These are phyloP conservation scores for Malaclemys terrapin DNA, from an alignment of 2,113 vertebrate genomes.

Conservation along the genomic window DNA sequence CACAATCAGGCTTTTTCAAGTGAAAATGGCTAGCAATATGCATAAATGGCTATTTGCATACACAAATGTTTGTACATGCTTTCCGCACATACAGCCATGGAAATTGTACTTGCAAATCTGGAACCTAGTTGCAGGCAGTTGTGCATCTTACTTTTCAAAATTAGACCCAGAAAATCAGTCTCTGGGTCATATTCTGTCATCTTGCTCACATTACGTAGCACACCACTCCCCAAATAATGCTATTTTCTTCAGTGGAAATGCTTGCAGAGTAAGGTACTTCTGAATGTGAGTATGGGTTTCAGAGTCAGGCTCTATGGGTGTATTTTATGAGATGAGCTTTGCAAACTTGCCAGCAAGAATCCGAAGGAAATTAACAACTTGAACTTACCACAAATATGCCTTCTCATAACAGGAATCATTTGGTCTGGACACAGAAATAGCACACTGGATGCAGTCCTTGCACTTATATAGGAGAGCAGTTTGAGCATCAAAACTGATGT, in stretches of 20 bases:
- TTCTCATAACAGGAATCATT: neutral
- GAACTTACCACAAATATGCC: neutral
- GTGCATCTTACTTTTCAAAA: neutral
- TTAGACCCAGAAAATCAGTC: neutral
- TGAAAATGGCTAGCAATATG: fast-evolving
- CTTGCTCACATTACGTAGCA: neutral
- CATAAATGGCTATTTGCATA: neutral
- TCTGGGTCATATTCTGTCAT: neutral
- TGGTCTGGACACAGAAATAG: neutral
- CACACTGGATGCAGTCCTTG: neutral
- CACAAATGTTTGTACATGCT: neutral
- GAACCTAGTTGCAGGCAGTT: neutral
- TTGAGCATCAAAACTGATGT: neutral
- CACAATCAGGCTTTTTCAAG: neutral
- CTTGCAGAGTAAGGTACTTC: neutral
- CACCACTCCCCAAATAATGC: neutral
- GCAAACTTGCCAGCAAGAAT: neutral
- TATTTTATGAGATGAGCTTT: neutral
- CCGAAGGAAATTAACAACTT: neutral
- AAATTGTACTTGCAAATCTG: fast-evolving
- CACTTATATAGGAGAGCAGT: neutral
- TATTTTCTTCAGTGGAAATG: neutral
- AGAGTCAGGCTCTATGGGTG: neutral
- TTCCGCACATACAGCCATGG: neutral
- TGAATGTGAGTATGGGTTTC: neutral